Evolutionary conservation across 1,140 invertebrate genomes (phyloP).

Genomic region (Choristoneura fumiferana): DNA sequence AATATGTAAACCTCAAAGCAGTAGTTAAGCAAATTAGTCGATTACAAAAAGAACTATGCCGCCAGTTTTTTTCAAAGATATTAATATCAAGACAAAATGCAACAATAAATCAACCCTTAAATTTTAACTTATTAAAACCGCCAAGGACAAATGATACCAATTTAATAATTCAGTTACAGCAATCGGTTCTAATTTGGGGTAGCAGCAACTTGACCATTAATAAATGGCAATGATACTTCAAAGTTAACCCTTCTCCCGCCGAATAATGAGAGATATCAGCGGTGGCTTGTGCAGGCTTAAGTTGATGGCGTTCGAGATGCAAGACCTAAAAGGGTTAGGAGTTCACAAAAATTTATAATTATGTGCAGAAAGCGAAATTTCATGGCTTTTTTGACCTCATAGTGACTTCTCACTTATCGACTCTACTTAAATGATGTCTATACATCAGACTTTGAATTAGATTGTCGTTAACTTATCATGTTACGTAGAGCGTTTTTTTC

Average conservation of each 20-base stretch:
- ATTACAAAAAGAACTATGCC: too few relatives aligned
- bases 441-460: too few relatives aligned
- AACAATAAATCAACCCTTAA: conserved; percentile 7
- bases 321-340: conserved; percentile 1
- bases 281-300: conserved; percentile 36
- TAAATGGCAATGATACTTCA: conserved; percentile 76
- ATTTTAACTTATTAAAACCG: conserved; percentile 21
- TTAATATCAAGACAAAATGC: neutral
- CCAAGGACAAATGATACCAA: conserved; percentile 58
- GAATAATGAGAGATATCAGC: conserved; percentile 64
- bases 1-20: too few relatives aligned
- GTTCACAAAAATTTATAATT: neutral
- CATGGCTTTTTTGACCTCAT: too few relatives aligned
- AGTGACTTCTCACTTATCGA: too few relatives aligned
- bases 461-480: too few relatives aligned
- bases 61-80: too few relatives aligned
- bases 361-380: too few relatives aligned
- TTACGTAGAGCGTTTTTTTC: too few relatives aligned
- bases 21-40: too few relatives aligned
- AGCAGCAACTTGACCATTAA: conserved; percentile 71
- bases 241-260: conserved; percentile 63
- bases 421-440: too few relatives aligned
- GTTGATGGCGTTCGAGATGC: conserved; percentile 3
- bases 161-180: conserved; percentile 69
- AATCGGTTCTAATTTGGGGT: conserved; percentile 64